Conservation (phyloP, 1,140 invertebrate species). For the Hypothenemus hampei region DNA sequence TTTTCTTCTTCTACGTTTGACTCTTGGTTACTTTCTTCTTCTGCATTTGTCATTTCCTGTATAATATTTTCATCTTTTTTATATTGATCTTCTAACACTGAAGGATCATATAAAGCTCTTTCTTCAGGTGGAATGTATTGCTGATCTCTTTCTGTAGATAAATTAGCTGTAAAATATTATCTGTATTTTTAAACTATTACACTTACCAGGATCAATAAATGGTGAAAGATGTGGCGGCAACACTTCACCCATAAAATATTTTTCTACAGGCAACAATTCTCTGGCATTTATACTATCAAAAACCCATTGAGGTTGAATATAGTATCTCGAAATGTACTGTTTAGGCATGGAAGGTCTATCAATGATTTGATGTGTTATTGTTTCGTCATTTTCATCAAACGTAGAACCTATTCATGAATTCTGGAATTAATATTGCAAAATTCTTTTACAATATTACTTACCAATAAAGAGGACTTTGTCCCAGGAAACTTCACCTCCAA, state of each 20-base stretch:
- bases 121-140: constrained; percentile 90
- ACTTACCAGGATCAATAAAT: constrained; percentile 64
- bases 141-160: constrained; percentile 54
- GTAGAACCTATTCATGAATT: constrained; percentile 66
- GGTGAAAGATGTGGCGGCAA: constrained; percentile 97
- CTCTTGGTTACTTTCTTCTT: constrained; percentile 43
- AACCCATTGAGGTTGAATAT: constrained; percentile 99
- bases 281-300: constrained; percentile 93
- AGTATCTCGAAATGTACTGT: constrained; percentile 86
- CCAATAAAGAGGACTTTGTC: constrained; percentile 76
- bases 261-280: constrained; percentile 80
- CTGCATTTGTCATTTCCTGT: constrained; percentile 30
- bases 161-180: neutral
- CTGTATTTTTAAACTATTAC: constrained; percentile 36
- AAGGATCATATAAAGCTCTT: constrained; percentile 64
- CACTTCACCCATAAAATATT: constrained; percentile 86
- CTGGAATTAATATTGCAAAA: constrained; percentile 29
- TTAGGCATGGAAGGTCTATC: constrained; percentile 81
- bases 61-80: constrained; percentile 36
- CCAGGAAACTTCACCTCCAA: constrained; percentile 97
- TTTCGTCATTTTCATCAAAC: constrained; percentile 85
- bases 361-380: constrained; percentile 96
- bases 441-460: neutral
- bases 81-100: constrained; percentile 46
- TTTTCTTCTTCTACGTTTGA: constrained; percentile 35